A percentile compares a stretch with the other conserved stretches of the same genome.
Conservation (phyloP, 2,888 invertebrate genomes). For the Ennomos quercinarius region DNA sequence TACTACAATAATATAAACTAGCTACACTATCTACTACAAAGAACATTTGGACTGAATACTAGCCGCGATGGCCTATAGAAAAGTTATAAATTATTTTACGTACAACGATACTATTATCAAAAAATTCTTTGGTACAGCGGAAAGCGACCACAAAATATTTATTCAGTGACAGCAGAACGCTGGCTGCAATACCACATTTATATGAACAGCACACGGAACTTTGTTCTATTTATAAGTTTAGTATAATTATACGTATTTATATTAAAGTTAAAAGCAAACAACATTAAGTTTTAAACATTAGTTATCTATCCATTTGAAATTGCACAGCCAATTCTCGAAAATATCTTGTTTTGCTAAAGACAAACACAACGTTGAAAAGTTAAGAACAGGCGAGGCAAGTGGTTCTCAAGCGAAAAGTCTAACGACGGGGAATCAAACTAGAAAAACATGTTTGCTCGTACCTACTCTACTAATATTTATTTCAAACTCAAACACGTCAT, state of each 20-base stretch:
- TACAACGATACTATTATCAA: no score
- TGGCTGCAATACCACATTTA: no score
- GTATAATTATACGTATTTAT: background rate
- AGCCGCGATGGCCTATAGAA: no score
- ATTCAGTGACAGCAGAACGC: no score
- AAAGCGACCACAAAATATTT: no score
- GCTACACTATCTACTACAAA: no score
- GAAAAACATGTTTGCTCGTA: constrained; percentile 11
- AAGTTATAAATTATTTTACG: no score
- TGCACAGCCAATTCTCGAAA: constrained; percentile 2
- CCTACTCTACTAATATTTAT: background rate
- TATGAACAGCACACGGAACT: no score
- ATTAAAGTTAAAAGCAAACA: background rate
- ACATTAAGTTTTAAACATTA: background rate
- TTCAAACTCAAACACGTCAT: background rate
- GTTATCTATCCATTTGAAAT: constrained; percentile 2
- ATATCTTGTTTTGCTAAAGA: constrained; percentile 10
- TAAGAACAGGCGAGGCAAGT: constrained; percentile 6
- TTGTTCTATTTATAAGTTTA: no score
- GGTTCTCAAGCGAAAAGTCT: constrained; percentile 6
- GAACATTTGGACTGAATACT: no score
- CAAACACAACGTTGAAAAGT: constrained; percentile 13
- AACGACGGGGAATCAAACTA: constrained; percentile 1
- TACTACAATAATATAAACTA: no score
- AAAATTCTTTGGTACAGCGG: no score